These are phyloP conservation scores for Tribolium madens DNA, from an alignment of 1,140 invertebrate genomes.

Conservation along the genomic window DNA sequence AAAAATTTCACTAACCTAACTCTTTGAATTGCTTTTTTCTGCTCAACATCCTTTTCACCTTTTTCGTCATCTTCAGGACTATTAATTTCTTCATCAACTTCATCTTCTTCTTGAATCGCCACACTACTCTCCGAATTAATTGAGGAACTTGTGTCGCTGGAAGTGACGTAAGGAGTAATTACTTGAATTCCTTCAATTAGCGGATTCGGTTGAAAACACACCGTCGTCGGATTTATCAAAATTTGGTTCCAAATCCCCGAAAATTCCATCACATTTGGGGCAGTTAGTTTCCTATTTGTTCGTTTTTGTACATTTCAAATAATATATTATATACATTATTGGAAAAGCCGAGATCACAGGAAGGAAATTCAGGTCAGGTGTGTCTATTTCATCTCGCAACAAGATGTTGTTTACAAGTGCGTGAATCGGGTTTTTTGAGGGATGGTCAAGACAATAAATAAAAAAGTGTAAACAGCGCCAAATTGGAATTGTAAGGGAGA, in stretches of 20 bases:
- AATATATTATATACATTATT: constrained; percentile 24
- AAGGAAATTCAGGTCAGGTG: not conserved
- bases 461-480: constrained; percentile 13
- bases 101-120: constrained; percentile 4
- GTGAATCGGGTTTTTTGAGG: constrained; percentile 9
- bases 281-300: not conserved
- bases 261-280: constrained; percentile 35
- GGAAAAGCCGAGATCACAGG: constrained; percentile 23
- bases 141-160: constrained; percentile 33
- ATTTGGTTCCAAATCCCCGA: constrained; percentile 26
- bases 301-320: constrained; percentile 13
- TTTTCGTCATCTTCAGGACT: not conserved
- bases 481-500: constrained; percentile 9
- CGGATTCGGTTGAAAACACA: not conserved
- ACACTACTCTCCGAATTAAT: constrained; percentile 13
- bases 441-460: not conserved
- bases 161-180: constrained; percentile 34
- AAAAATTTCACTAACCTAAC: constrained; percentile 38
- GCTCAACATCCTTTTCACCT: not conserved
- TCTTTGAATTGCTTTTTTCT: constrained; percentile 42
- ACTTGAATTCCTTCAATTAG: constrained; percentile 24
- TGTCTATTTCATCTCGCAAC: not conserved
- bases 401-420: constrained; percentile 10
- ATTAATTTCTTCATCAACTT: not conserved
- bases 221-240: constrained; percentile 34